A percentile compares a stretch with the other conserved stretches of the same genome.
These are phyloP conservation scores for Caenorhabditis briggsae DNA, from an alignment of 1,140 invertebrate species.

Conservation along the genomic window DNA sequence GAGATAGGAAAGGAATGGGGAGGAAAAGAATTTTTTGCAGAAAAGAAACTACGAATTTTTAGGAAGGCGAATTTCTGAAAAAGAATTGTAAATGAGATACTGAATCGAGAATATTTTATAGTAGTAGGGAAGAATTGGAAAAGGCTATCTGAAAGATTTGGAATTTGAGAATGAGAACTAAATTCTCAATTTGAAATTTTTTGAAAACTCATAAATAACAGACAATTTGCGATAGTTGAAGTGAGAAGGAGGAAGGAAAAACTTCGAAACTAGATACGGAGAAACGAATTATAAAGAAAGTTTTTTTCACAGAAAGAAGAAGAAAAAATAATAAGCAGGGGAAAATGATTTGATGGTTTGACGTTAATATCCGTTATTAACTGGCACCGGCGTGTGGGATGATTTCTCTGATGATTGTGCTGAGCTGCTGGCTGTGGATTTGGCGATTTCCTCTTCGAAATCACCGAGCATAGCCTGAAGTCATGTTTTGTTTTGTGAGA, in stretches of 20 bases:
- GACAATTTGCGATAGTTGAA: slow-evolving; percentile 26
- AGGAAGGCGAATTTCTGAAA: neutral
- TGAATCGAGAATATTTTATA: too few species aligned
- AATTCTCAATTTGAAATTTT: neutral
- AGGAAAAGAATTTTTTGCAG: neutral
- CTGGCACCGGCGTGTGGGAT: slow-evolving; percentile 6
- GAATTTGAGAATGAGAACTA: neutral
- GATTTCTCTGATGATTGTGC: slow-evolving; percentile 24
- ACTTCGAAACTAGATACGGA: neutral
- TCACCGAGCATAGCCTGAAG: slow-evolving; percentile 68
- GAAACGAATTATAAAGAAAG: neutral
- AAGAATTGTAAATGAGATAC: slow-evolving; percentile 3
- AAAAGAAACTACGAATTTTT: neutral
- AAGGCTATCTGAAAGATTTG: slow-evolving; percentile 29
- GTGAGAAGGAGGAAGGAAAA: neutral
- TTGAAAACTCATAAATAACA: slow-evolving; percentile 15
- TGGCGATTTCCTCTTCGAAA: slow-evolving; percentile 77
- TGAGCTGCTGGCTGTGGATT: slow-evolving; percentile 78
- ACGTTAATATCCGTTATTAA: slow-evolving; percentile 81
- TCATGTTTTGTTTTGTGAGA: too few species aligned
- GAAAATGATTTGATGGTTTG: neutral
- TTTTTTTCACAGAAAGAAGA: slow-evolving; percentile 10
- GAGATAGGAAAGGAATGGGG: slow-evolving; percentile 4
- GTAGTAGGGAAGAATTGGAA: neutral
- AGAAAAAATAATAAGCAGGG: neutral